Base-by-base conservation (phyloP, 2,888 invertebrate species). In the Pyrochroa serraticornis region DNA sequence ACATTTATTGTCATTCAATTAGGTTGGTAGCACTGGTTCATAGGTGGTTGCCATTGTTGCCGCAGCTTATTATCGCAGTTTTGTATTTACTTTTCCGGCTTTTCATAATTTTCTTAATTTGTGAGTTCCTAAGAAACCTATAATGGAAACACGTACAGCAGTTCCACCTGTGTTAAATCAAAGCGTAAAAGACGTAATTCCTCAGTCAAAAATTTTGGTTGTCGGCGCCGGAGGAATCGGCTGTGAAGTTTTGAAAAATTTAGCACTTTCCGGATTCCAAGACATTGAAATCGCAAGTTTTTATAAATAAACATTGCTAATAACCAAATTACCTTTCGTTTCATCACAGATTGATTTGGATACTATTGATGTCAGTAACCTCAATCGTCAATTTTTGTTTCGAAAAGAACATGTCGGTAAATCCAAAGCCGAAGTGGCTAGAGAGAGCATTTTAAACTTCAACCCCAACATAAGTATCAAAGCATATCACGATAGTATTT, bases 141-240 rank as follows among this genome's bases (percentile, higher is more conserved):
- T 22, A 22, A 22, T 22, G 22, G 22, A 22, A 22, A 5, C 2
- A 2, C 22, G 2, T 22, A 3, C 22, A 5, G 22, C 22, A 22
- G 22, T 22, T 22, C 22, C 22, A 22, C 22, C 22, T 5, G 22
- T 22, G 22, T 22, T 22, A 22, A 5, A 2, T 22, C 22, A 22
- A 22, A 22, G 5, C 22, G 22, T 22, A 22, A 22, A 5, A 22
- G 22, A 22, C 22, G 5, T 22, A 5, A 85, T 93, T 60, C 82
- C 84, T 14, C 82, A 84, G 65, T 86, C 90, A 7, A 93, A 92
- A 81, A 81, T 95, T 45, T 82, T 95, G 60, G 89, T 95, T 9
- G 93, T 95, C 22, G 99, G 99, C 50, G 98, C 99, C 71, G 99
- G 99, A 64, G 99, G 99, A 56, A 99, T 99, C 73, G 99, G 99